Base-by-base conservation (phyloP, 2,888 invertebrate genomes). In the Brachylomia viminalis region DNA sequence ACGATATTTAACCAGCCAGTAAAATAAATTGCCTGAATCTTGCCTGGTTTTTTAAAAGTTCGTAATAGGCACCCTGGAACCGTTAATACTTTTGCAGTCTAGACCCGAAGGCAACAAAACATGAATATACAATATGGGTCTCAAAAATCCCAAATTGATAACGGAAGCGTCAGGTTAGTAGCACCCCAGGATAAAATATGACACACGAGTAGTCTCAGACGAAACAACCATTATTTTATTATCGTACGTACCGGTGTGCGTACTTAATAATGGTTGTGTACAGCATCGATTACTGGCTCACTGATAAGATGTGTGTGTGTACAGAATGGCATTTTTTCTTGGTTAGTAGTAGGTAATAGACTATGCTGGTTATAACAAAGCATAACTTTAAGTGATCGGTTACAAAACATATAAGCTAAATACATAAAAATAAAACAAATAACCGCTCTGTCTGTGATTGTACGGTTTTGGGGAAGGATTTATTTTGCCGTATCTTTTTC, bases 291-390 rank as follows among this genome's bases (percentile, higher is more conserved):
- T 38, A 73, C 47, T 11, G 8, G 4, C 58, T 23, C 23, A 30
- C 47, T 58, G 47, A 59, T 74, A 74, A 74, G 38, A 58, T 33
- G 27, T 38, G 23, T 33, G 27, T 38, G 23, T 33, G 45, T 42
- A 27, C 6, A 17, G 17, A 74, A 58, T 38, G 27, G 27, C 17
- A 73, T 58, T 73, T 33, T 73, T 73, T 47, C 47, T 2, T 72
- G n/a, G 15, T 30, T 54, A 38, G 17, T 10, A 7, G 30, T 33
- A 20, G 23, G 2, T 11, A 45, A 10, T 69, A 17, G 20, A 30
- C 42, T 42, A 23, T 23, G 11, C 5, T 27, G 20, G 10, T 30
- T 69, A 15, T 45, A 45, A 69, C 27, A 59, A 42, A 62, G 38
- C 8, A 62, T n/a, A n/a, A 7, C 23, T 8, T 10, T n/a, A n/a